These are phyloP conservation scores for Pyrgilauda ruficollis DNA, from an alignment of 2,113 vertebrate genomes.

Conservation along the genomic window DNA sequence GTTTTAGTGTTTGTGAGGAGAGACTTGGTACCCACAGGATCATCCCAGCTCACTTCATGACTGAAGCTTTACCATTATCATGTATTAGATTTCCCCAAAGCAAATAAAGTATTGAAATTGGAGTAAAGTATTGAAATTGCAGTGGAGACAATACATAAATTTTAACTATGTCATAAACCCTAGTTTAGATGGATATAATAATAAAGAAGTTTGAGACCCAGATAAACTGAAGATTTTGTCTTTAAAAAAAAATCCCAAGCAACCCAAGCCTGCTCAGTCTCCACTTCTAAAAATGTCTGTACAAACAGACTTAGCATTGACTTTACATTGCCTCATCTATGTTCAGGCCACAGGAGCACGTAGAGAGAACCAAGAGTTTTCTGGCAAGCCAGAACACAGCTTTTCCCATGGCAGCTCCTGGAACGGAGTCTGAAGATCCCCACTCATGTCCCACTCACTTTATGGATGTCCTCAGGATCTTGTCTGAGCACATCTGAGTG, in stretches of 20 bases:
- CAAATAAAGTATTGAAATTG: background rate
- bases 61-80: background rate
- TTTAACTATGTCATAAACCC: background rate
- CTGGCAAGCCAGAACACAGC: background rate
- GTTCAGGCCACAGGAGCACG: background rate
- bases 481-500: background rate
- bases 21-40: background rate
- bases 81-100: background rate
- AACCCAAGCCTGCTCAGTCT: background rate
- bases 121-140: constrained; percentile 12
- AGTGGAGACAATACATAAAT: background rate
- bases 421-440: background rate
- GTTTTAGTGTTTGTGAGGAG: background rate
- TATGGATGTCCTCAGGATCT: background rate
- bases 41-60: background rate
- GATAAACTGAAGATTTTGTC: background rate
- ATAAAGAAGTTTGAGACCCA: background rate
- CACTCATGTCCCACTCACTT: background rate
- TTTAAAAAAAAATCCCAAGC: background rate
- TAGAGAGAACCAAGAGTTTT: rapidly evolving
- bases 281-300: background rate
- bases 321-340: background rate
- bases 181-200: background rate
- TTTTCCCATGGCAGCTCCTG: rapidly evolving
- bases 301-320: background rate